Conservation (phyloP, 2,888 invertebrate species). For the Thysanoteuthis rhombus region DNA sequence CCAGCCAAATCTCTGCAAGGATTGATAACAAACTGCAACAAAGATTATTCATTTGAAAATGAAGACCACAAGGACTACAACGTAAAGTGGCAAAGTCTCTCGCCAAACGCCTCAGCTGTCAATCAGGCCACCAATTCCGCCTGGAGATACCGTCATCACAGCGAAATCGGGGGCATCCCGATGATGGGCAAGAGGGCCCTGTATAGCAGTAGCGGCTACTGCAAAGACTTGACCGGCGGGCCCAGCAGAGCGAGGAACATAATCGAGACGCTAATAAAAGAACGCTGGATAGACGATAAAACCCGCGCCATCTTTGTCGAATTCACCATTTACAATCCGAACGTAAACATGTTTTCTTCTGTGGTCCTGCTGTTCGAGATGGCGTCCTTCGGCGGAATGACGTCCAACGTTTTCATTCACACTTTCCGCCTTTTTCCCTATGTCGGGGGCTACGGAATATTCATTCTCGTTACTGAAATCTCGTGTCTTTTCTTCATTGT, state of each 20-base stretch:
- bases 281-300: conserved; percentile 48
- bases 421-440: conserved; percentile 53
- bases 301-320: conserved; percentile 52
- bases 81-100: conserved; percentile 42
- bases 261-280: conserved; percentile 36
- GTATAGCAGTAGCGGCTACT: conserved; percentile 54
- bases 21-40: conserved; percentile 41
- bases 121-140: conserved; percentile 38
- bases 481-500: conserved; percentile 43
- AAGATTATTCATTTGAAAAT: conserved; percentile 42
- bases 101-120: conserved; percentile 32
- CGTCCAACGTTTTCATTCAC: conserved; percentile 41
- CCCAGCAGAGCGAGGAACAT: conserved; percentile 39
- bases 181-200: conserved; percentile 47
- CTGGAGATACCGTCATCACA: conserved; percentile 46
- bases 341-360: conserved; percentile 52
- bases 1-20: conserved; percentile 37
- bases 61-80: conserved; percentile 41
- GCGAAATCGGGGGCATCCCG: conserved; percentile 49
- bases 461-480: conserved; percentile 46
- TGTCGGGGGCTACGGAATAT: conserved; percentile 48
- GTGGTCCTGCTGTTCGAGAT: conserved; percentile 47
- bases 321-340: conserved; percentile 53
- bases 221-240: conserved; percentile 47
- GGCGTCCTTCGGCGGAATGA: conserved; percentile 42